A percentile compares a stretch with the other conserved stretches of the same genome.
These are phyloP conservation scores for Aeoliscus strigatus DNA, from an alignment of 2,797 vertebrate species.

Conservation along the genomic window DNA sequence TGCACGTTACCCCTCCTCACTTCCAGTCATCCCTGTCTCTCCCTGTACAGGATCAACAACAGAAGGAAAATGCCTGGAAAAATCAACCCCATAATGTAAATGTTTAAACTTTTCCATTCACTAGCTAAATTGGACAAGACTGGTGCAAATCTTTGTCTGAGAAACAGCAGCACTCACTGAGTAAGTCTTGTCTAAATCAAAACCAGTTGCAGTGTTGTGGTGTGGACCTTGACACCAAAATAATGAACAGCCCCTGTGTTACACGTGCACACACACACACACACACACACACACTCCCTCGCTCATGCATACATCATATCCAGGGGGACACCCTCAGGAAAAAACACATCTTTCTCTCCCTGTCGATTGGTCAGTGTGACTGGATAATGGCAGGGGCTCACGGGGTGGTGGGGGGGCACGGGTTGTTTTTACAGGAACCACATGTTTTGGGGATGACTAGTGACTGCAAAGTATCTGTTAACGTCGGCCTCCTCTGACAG, in stretches of 20 bases:
- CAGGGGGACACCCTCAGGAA: constrained; percentile 64
- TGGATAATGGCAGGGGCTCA: constrained; percentile 47
- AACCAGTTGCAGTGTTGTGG: constrained; percentile 39
- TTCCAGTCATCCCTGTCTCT: constrained; percentile 35
- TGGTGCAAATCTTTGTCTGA: constrained; percentile 20
- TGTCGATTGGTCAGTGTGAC: constrained; percentile 44
- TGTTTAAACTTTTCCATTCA: constrained; percentile 42
- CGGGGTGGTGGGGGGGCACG: constrained; percentile 7
- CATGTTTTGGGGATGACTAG: constrained; percentile 65
- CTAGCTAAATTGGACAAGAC: constrained; percentile 25
- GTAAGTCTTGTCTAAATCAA: constrained; percentile 45
- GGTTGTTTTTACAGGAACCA: constrained; percentile 71
- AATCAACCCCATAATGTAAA: constrained; percentile 41
- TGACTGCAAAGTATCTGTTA: constrained; percentile 67
- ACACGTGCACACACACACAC: constrained; percentile 30
- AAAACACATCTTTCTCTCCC: constrained; percentile 63
- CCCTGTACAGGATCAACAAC: constrained; percentile 29
- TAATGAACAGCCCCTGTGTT: constrained; percentile 43
- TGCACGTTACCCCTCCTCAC: constrained; percentile 12
- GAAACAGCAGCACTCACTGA: constrained; percentile 15
- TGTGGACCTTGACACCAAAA: constrained; percentile 47
- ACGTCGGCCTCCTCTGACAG: constrained; percentile 54
- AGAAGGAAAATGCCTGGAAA: constrained; percentile 31
- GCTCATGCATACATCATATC: constrained; percentile 53
- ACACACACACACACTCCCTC: constrained; percentile 21